A percentile compares a stretch with the other conserved stretches of the same genome.
phyloP scores from a whole-genome alignment of 2,888 invertebrate species.

The Anorthoa munda region DNA sequence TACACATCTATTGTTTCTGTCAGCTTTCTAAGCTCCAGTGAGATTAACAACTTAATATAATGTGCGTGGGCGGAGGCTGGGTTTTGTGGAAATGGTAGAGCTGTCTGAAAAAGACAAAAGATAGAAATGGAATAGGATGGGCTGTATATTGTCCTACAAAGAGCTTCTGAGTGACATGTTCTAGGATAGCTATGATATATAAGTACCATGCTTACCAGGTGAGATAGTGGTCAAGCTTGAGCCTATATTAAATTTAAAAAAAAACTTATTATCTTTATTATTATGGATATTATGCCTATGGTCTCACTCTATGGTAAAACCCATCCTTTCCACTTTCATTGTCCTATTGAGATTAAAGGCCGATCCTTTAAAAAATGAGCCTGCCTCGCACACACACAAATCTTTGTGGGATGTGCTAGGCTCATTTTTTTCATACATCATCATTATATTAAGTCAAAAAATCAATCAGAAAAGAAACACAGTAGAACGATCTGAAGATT shows the following conservation, averaged over 20 bases:
- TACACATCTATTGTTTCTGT: constrained; percentile 59
- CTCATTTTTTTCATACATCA: no score
- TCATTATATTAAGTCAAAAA: background rate
- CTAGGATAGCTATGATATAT: background rate
- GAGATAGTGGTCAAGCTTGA: no score
- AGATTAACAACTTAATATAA: constrained; percentile 51
- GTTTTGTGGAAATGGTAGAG: constrained; percentile 30
- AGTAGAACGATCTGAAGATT: no score
- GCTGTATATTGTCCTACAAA: constrained; percentile 4
- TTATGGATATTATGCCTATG: background rate
- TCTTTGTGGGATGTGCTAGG: no score
- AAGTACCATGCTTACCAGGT: no score
- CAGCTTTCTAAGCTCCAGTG: constrained; percentile 50
- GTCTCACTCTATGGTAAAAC: background rate
- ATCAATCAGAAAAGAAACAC: background rate
- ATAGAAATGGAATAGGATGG: constrained; percentile 10
- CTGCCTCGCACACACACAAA: no score
- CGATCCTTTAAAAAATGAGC: background rate
- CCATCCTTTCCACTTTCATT: background rate
- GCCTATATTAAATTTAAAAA: no score
- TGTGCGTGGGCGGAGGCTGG: constrained; percentile 25
- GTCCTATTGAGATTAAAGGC: background rate
- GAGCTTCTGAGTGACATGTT: constrained; percentile 16
- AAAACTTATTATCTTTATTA: background rate
- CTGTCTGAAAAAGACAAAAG: constrained; percentile 18